These are phyloP conservation scores for Emys orbicularis DNA, from an alignment of 2,797 vertebrate species.

Conservation along the genomic window DNA sequence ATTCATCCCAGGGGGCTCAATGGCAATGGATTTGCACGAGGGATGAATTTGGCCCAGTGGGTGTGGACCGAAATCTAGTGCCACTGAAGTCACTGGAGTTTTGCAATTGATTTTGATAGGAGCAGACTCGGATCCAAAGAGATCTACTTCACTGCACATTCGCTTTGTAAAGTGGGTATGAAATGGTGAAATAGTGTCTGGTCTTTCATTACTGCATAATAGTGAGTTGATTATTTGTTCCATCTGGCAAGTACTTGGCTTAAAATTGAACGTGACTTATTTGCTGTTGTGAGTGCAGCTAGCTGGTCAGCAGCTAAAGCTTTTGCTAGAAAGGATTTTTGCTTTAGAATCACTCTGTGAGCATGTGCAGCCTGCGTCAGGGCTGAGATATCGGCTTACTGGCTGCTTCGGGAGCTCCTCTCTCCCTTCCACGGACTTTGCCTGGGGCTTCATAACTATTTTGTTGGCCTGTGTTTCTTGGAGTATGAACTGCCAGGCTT, in stretches of 20 bases:
- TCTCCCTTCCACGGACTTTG: neutral
- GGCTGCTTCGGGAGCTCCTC: neutral
- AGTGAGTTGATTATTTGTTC: neutral
- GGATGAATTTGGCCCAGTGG: accelerated
- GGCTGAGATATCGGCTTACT: neutral
- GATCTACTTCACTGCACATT: neutral
- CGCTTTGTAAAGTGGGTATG: neutral
- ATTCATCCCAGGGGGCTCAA: accelerated
- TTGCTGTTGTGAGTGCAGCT: neutral
- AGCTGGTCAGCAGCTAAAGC: neutral
- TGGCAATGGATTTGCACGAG: neutral
- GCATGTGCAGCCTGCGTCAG: accelerated
- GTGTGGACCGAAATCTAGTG: neutral
- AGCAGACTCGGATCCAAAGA: neutral
- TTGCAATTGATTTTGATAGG: neutral
- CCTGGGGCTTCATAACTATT: neutral
- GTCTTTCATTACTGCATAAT: neutral
- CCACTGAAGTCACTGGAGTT: neutral
- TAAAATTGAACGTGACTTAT: neutral
- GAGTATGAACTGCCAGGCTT: neutral
- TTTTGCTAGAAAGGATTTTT: accelerated
- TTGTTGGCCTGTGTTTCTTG: neutral
- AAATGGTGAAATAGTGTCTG: neutral
- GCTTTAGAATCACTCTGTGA: neutral
- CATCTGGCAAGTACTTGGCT: neutral